These are phyloP conservation scores for Leptopilina syphax DNA, from an alignment of 2,888 invertebrate species.

Conservation along the genomic window DNA sequence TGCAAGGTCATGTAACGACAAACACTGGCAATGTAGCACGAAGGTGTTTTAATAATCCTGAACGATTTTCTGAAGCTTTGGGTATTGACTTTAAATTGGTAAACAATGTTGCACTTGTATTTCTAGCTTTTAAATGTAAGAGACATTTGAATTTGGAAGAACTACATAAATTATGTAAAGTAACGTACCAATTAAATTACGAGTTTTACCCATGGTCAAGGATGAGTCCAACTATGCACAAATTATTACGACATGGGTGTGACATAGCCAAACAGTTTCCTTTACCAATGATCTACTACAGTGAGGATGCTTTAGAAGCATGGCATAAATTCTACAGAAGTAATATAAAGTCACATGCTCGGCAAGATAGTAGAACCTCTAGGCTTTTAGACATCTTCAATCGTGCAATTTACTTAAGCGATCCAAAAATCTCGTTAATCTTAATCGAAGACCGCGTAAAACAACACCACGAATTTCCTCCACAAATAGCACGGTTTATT, in stretches of 20 bases:
- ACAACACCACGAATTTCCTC: too few relatives aligned
- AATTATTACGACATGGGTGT: conserved; percentile 33
- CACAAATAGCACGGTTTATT: too few relatives aligned
- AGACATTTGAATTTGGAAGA: conserved; percentile 34
- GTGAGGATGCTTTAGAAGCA: conserved; percentile 29
- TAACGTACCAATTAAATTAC: conserved; percentile 5
- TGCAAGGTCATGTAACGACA: conserved; percentile 35
- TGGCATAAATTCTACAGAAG: conserved; percentile 32
- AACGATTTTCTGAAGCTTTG: conserved; percentile 21
- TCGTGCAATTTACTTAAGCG: background rate
- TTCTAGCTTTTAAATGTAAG: conserved; percentile 10
- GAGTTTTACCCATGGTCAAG: conserved; percentile 27
- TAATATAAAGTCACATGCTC: conserved; percentile 26
- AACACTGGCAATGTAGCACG: conserved; percentile 42
- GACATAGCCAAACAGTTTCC: conserved; percentile 16
- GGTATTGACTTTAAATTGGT: background rate
- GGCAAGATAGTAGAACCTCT: conserved; percentile 7
- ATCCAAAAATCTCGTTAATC: too few relatives aligned
- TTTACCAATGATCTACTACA: conserved; percentile 26
- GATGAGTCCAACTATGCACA: conserved; percentile 41
- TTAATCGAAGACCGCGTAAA: too few relatives aligned
- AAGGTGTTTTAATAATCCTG: conserved; percentile 40
- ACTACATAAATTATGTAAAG: conserved; percentile 4
- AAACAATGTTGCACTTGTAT: conserved; percentile 7
- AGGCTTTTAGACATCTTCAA: conserved; percentile 20